Evolutionary conservation across 2,888 invertebrate species (phyloP).

Genomic region (Pasiphila rectangulata): DNA sequence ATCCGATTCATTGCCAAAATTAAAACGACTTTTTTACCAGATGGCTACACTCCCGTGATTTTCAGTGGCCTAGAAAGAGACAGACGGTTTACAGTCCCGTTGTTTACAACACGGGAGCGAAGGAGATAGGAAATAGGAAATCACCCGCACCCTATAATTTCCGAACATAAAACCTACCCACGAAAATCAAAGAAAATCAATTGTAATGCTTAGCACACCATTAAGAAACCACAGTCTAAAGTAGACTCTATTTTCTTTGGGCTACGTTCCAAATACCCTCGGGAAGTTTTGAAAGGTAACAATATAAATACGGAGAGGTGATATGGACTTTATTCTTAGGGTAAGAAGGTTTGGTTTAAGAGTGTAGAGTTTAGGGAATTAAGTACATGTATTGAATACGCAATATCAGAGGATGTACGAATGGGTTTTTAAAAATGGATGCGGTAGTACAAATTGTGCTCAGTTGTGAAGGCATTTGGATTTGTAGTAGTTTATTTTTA

Average conservation of each 20-base stretch:
- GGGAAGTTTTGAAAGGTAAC: conserved; percentile 2
- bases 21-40: conserved; percentile 9
- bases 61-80: conserved; percentile 6
- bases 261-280: conserved; percentile 28
- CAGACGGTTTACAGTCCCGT: conserved; percentile 6
- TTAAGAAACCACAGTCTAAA: conserved; percentile 28
- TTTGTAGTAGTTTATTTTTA: too few species aligned
- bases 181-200: conserved; percentile 39
- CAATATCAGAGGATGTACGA: conserved; percentile 41
- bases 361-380: conserved; percentile 4
- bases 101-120: neutral
- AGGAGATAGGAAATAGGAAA: conserved; percentile 17
- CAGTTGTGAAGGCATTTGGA: neutral
- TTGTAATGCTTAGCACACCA: conserved; percentile 27
- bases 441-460: conserved; percentile 10
- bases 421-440: conserved; percentile 14
- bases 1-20: conserved; percentile 17
- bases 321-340: conserved; percentile 2
- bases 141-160: conserved; percentile 36
- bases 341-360: conserved; percentile 9
- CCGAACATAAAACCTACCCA: conserved; percentile 34
- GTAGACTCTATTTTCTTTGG: conserved; percentile 6
- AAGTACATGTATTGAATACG: conserved; percentile 46
- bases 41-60: conserved; percentile 4
- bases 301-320: neutral